These are phyloP conservation scores for Pseudomyrmex pallidus DNA, from an alignment of 1,140 invertebrate species.

Conservation along the genomic window DNA sequence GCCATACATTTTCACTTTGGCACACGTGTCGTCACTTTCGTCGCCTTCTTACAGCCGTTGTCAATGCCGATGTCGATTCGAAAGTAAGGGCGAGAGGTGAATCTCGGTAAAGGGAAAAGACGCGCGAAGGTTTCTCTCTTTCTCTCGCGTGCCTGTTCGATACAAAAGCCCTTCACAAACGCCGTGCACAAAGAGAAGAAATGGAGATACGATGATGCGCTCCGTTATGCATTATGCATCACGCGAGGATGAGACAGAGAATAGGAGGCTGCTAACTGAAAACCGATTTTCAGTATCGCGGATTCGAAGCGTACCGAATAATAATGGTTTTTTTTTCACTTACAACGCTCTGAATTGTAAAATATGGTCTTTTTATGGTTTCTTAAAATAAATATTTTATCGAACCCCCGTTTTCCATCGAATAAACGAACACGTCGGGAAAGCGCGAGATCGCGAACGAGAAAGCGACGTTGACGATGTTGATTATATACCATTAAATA, in stretches of 20 bases:
- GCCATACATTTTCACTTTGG: slow-evolving; percentile 86
- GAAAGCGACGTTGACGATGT: background rate
- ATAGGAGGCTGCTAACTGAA: slow-evolving; percentile 64
- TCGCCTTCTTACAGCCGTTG: slow-evolving; percentile 80
- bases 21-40: slow-evolving; percentile 84
- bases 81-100: slow-evolving; percentile 16
- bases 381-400: slow-evolving; percentile 64
- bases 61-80: slow-evolving; percentile 65
- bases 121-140: slow-evolving; percentile 26
- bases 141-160: slow-evolving; percentile 40
- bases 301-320: slow-evolving; percentile 3
- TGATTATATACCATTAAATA: slow-evolving; percentile 6
- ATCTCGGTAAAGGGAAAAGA: slow-evolving; percentile 33
- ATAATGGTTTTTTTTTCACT: no score
- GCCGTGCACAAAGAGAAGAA: slow-evolving; percentile 62
- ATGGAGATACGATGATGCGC: slow-evolving; percentile 77
- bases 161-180: slow-evolving; percentile 57
- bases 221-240: slow-evolving; percentile 75
- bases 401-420: no score
- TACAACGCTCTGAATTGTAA: no score
- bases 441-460: background rate
- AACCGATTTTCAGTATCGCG: slow-evolving; percentile 68
- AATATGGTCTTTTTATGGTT: slow-evolving; percentile 54
- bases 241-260: slow-evolving; percentile 31
- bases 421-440: no score